Base-by-base conservation (phyloP, 2,797 vertebrate species). In the Meriones psammophilus region DNA sequence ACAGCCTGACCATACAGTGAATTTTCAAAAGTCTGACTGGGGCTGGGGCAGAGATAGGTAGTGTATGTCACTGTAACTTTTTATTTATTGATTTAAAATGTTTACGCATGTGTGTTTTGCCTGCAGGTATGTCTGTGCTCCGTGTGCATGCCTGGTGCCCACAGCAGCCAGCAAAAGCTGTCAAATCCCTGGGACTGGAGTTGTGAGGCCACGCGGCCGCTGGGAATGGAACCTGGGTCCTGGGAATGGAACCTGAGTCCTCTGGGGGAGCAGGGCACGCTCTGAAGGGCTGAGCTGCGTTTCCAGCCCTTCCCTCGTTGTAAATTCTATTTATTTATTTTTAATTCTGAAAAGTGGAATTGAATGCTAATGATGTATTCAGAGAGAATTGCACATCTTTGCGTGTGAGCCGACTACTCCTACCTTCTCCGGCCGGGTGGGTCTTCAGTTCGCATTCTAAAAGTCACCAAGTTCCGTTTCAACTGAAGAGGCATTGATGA, bases 291-390 rank as follows among this genome's bases (percentile, higher is more conserved):
- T 30, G 15, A 58, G 68, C 8, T 28, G 24, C 3, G 9, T 68
- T 62, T 86, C 7, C 24, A 56, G 8, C 33, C 78, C 8, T 14
- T 77, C 62, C 42, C 74, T 77, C 50, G 24, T 30, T 83, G 5
- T 62, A 60, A 92, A 95, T 96, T 95, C 68, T 54, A 28, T 95
- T 18, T 22, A 68, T 54, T 86, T 91, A 3, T 28, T 20, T 96
- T 60, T 94, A 89, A 80, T 46, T 88, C 3, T 46, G 56, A 64
- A 50, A 60, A 85, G 36, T 88, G 30, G 86, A 95, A 73, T 30
- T 64, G 28, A 84, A 8, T 14, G 80, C 89, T 86, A 76, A 54
- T 92, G 39, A 84, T 58, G 6, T 66, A 64, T 69, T 83, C 93
- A 88, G 83, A 88, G 54, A 46, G 13, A 24, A n/a, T 5, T 78